Base-by-base conservation (phyloP, 2,113 vertebrate species). In the Festucalex cinctus region DNA sequence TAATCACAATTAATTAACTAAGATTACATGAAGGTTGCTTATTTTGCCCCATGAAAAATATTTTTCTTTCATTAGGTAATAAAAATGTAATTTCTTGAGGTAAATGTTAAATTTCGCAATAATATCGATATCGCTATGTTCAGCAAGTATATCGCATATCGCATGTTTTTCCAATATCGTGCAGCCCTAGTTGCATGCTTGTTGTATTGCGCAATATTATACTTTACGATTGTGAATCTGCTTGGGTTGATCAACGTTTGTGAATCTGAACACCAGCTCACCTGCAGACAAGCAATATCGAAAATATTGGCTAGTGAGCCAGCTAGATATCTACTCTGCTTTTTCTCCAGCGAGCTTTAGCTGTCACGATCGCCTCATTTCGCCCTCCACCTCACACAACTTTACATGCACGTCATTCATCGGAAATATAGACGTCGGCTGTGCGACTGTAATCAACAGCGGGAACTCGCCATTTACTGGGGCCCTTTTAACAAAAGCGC, bases 361-460 rank as follows among this genome's bases (percentile, higher is more conserved):
- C 53, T 6, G 14, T 12, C 13, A 56, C 16, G 28, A 1, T 28
- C 3, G 44, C 44, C 17, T 46, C 44, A 24, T 53, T 71, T 69
- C 73, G 22, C 43, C 41, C 46, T 44, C 53, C 57, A 43, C 17
- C 60, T 70, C 59, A 78, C 58, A 67, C 57, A 9, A 72, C 26
- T 63, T 68, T 62, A 71, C 71, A 62, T 53, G 37, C 58, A 37
- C 51, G 70, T 77, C 84, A 85, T 81, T 75, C 72, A 22, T 61
- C 68, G 51, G 75, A 65, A 83, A 73, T 71, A 77, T 67, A 54
- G 70, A 69, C 73, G 54, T 67, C 68, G 37, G 54, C 75, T 71
- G 35, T 53, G n/a, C n/a, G 73, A 59, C 46, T 73, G 69, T 73
- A 80, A 81, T 78, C 71, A 86, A 70, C 69, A 70, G 66, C 69